These are phyloP conservation scores for Idaea straminata DNA, from an alignment of 2,888 invertebrate genomes.

Conservation along the genomic window DNA sequence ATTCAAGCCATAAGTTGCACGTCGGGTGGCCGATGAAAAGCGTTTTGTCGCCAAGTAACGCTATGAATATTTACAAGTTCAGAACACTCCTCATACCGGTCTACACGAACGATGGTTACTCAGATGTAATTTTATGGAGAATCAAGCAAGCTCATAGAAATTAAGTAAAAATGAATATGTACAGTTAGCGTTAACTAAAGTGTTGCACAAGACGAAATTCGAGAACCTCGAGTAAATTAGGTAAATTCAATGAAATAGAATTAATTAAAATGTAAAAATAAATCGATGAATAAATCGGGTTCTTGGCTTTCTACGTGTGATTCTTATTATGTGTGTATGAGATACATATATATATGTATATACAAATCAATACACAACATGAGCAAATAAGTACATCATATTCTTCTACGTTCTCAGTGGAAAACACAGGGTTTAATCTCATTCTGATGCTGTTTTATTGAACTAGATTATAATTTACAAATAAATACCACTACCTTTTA, in stretches of 20 bases:
- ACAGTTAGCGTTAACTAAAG: background rate
- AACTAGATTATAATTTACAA: background rate
- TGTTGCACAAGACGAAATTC: constrained; percentile 7
- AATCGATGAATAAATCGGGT: constrained; percentile 52
- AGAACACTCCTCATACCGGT: constrained; percentile 45
- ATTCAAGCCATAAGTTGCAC: constrained; percentile 60
- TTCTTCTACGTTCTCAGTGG: background rate
- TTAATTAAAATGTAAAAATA: constrained; percentile 51
- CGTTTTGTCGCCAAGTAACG: constrained; percentile 61
- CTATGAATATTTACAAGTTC: constrained; percentile 68
- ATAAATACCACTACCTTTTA: background rate
- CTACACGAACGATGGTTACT: constrained; percentile 16
- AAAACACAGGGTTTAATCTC: background rate
- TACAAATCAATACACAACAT: too few relatives aligned
- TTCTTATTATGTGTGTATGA: background rate
- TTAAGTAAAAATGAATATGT: constrained; percentile 8
- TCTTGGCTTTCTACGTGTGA: background rate
- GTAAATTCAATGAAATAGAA: constrained; percentile 23
- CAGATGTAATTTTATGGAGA: constrained; percentile 31
- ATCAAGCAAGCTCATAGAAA: constrained; percentile 22
- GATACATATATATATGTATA: background rate
- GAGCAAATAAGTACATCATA: background rate
- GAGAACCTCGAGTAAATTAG: constrained; percentile 19
- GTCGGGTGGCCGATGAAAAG: constrained; percentile 71
- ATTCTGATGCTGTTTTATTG: background rate